Evolutionary conservation across 2,797 vertebrate genomes (phyloP).

Genomic region (Helarctos malayanus): DNA sequence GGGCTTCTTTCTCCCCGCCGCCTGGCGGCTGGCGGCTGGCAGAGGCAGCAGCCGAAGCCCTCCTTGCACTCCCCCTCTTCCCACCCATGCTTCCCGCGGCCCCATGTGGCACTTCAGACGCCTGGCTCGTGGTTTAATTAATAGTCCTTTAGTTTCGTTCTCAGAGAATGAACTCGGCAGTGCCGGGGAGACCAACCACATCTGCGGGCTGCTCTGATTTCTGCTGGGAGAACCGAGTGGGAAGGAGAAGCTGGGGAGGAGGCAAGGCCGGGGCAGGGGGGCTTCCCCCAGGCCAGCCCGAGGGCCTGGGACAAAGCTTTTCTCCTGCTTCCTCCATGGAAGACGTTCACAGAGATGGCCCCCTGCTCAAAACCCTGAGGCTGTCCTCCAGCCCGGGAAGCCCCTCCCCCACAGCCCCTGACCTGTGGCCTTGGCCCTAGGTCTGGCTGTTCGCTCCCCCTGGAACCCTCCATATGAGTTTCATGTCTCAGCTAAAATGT

Average conservation of each 20-base stretch:
- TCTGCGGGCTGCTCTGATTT: background rate
- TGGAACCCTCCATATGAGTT: rapidly evolving
- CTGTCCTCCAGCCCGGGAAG: background rate
- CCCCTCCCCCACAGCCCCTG: background rate
- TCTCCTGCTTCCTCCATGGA: background rate
- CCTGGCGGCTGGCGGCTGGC: no score
- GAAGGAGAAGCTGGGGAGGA: background rate
- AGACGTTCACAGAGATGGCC: background rate
- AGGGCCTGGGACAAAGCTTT: background rate
- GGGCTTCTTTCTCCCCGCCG: background rate
- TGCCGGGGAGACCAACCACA: slow-evolving; percentile 6
- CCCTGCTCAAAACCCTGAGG: rapidly evolving
- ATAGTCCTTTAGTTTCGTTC: background rate
- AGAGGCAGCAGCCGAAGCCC: rapidly evolving
- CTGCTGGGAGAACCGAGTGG: background rate
- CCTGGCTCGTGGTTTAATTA: slow-evolving; percentile 56
- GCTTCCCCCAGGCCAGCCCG: background rate
- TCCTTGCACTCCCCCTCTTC: rapidly evolving
- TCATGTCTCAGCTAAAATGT: background rate
- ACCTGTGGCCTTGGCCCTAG: rapidly evolving
- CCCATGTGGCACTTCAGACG: background rate
- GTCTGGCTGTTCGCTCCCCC: no score
- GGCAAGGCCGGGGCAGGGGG: background rate
- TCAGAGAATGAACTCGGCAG: background rate
- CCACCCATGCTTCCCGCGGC: rapidly evolving